Base-by-base conservation (phyloP, 2,888 invertebrate species). In the Drosophila anomalata region DNA sequence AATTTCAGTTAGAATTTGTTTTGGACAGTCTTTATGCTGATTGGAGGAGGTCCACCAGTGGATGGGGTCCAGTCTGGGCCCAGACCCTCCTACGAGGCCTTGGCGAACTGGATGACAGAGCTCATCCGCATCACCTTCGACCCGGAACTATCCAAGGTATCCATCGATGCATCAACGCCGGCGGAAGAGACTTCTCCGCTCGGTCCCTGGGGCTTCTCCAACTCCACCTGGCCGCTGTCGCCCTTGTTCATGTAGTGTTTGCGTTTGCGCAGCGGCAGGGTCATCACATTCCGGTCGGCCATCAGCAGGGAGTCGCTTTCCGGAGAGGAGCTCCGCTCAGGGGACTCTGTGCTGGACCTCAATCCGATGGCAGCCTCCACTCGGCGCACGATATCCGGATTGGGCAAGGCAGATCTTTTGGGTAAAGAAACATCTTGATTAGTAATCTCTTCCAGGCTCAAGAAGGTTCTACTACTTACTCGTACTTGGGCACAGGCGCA, bases 51-150 rank as follows among this genome's bases (percentile, higher is more conserved):
- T 17, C 17, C 17, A 17, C 17, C 17, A 17, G 17, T 17, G 17
- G 26, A 20, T 57, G 29, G 11, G 42, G 44, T 17, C 42, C 44
- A 12, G 11, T 54, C 26, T 17, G 33, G 17, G 46, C 52, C 41
- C 14, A 17, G 41, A 24, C 5, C 22, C 41, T 22, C 51, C 58
- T 94, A 92, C 90, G 93, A 93, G 87, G 96, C 95, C 77, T 95
- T 94, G 17, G 97, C 97, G 90, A 96, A 97, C 80, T 96, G 96
- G 90, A 97, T 97, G 52, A 97, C 97, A 3, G 97, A 96, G 89
- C 93, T 95, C 90, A 93, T 92, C 60, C 94, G 91, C 81, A 92
- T 90, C 61, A 91, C 90, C 73, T 91, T 91, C 48, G 86, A 51
- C 41, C 60, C 67, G 24, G 51, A 36, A 26, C 42, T 53, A 11